Evolutionary conservation across 2,888 invertebrate genomes (phyloP).

Genomic region (Lobophora halterata): DNA sequence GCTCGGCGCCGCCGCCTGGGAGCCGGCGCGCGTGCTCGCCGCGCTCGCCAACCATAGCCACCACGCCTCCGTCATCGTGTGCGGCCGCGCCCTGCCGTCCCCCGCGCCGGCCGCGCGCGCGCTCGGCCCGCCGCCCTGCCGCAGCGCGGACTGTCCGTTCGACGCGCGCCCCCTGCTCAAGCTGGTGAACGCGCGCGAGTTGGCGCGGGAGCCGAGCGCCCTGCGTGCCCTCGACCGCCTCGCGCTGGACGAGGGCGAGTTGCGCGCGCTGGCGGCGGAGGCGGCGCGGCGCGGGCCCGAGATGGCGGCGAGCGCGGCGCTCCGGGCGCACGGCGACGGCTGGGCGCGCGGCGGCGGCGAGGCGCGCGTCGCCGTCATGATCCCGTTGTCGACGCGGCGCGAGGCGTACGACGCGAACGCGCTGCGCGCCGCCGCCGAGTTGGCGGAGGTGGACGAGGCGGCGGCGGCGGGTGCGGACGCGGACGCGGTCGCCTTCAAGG

Average conservation of each 20-base stretch:
- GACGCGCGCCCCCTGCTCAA: slow-evolving; percentile 60
- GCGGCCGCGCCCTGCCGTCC: slow-evolving; percentile 45
- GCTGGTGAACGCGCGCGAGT: slow-evolving; percentile 49
- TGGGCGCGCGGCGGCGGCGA: neutral
- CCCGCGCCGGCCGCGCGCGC: slow-evolving; percentile 25
- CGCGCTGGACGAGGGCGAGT: slow-evolving; percentile 36
- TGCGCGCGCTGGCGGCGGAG: slow-evolving; percentile 37
- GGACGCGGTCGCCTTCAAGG: slow-evolving; percentile 43
- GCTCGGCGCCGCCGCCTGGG: slow-evolving; percentile 17
- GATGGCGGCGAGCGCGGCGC: slow-evolving; percentile 11
- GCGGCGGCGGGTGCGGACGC: slow-evolving; percentile 10
- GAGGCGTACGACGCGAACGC: slow-evolving; percentile 35
- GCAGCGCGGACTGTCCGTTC: slow-evolving; percentile 48
- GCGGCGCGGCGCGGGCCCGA: slow-evolving; percentile 21
- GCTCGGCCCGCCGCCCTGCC: slow-evolving; percentile 59
- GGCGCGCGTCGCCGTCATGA: slow-evolving; percentile 13
- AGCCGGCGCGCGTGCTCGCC: slow-evolving; percentile 29
- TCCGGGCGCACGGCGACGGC: slow-evolving; percentile 27
- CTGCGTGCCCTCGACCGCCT: slow-evolving; percentile 48
- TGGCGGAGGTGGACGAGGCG: slow-evolving; percentile 50
- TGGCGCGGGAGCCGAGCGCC: slow-evolving; percentile 50
- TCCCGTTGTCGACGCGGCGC: slow-evolving; percentile 38
- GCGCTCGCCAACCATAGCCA: slow-evolving; percentile 17
- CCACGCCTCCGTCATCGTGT: slow-evolving; percentile 32
- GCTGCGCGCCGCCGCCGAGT: slow-evolving; percentile 52